A percentile compares a stretch with the other conserved stretches of the same genome.
Conservation (phyloP, 2,797 vertebrate species). For the Cyclura pinguis region DNA sequence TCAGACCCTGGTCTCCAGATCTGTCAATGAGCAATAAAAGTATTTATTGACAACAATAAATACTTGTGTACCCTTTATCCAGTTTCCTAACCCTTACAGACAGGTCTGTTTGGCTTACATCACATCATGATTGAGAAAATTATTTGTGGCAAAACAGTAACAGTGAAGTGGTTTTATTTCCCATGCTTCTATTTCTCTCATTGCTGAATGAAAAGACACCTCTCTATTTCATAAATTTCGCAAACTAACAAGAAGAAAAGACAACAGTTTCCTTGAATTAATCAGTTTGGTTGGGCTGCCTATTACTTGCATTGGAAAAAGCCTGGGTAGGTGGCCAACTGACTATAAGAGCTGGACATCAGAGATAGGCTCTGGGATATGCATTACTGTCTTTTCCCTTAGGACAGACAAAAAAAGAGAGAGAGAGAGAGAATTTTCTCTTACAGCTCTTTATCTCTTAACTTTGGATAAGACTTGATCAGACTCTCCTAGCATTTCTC, state of each 20-base stretch:
- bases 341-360: not conserved
- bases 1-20: too few relatives aligned
- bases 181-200: conserved; percentile 5
- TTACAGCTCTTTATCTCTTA: not conserved
- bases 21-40: conserved; percentile 23
- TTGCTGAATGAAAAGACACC: not conserved
- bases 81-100: conserved; percentile 39
- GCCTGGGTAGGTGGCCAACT: not conserved
- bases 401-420: too few relatives aligned
- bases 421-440: not conserved
- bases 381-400: too few relatives aligned
- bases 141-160: conserved; percentile 20
- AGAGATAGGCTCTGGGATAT: not conserved
- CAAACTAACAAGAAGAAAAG: not conserved
- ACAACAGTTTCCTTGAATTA: not conserved
- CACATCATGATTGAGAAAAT: conserved; percentile 13
- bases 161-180: conserved; percentile 8
- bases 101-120: conserved; percentile 19
- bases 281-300: not conserved
- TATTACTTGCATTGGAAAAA: not conserved
- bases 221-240: not conserved
- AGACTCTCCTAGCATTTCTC: not conserved
- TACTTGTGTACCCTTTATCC: conserved; percentile 13
- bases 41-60: conserved; percentile 36
- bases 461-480: not conserved